phyloP scores from a whole-genome alignment of 2,888 invertebrate species.

The Aporophyla lueneburgensis region DNA sequence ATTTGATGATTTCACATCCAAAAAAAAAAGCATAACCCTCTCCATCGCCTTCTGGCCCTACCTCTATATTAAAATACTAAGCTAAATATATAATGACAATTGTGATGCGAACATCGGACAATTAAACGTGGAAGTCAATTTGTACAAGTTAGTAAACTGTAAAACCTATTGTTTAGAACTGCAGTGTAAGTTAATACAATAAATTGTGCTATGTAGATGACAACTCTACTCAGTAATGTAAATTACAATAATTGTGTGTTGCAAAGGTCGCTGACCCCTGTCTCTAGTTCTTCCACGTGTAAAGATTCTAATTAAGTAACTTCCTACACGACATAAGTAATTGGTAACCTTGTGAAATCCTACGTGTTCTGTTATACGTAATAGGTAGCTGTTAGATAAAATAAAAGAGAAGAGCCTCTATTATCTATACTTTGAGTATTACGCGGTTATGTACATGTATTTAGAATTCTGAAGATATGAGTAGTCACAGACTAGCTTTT shows the following conservation, averaged over 20 bases:
- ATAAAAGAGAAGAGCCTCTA: background rate
- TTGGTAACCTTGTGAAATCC: constrained; percentile 1
- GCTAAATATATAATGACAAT: background rate
- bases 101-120: background rate
- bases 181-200: background rate
- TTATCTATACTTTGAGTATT: background rate
- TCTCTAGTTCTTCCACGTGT: constrained; percentile 3
- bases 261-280: constrained; percentile 8
- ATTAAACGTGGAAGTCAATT: background rate
- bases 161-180: background rate
- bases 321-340: background rate
- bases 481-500: no score
- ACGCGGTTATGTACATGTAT: background rate
- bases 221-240: background rate
- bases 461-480: no score
- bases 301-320: background rate
- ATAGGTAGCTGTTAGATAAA: background rate
- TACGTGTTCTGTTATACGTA: background rate
- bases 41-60: no score
- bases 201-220: background rate
- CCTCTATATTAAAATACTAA: no score
- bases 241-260: constrained; percentile 1
- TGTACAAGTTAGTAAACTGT: background rate
- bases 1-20: no score
- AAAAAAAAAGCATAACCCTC: no score